Evolutionary conservation across 2,113 vertebrate genomes (phyloP).

Genomic region (Sinocyclocheilus grahami): DNA sequence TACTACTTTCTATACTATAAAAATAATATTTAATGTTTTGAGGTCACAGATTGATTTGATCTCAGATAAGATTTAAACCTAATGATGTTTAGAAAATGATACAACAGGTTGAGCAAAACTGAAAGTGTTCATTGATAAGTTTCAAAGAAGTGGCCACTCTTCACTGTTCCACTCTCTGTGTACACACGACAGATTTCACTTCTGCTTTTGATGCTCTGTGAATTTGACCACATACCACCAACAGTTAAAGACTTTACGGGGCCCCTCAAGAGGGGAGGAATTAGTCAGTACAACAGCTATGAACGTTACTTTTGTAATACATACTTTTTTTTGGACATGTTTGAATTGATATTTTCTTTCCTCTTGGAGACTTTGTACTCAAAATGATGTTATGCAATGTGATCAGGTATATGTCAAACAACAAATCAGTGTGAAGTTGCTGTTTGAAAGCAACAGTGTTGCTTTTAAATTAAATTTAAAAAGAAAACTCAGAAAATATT

Average conservation of each 20-base stretch:
- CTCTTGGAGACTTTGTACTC: background rate
- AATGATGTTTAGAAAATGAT: background rate
- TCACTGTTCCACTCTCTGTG: slow-evolving; percentile 32
- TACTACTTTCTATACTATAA: background rate
- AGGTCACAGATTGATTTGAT: background rate
- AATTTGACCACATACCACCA: slow-evolving; percentile 33
- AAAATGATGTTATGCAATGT: background rate
- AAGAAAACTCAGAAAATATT: too few species aligned
- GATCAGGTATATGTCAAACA: background rate
- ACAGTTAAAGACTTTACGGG: background rate
- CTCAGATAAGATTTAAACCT: background rate
- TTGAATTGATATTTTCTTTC: background rate
- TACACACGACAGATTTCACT: slow-evolving; percentile 44
- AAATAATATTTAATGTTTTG: background rate
- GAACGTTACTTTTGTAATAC: slow-evolving; percentile 16
- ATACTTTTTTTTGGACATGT: background rate
- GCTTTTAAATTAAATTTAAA: background rate
- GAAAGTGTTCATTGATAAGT: slow-evolving; percentile 9
- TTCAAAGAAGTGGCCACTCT: slow-evolving; percentile 24
- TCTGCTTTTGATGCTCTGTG: slow-evolving; percentile 48
- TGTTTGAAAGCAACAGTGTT: background rate
- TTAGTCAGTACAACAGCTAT: background rate
- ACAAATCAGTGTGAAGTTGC: background rate
- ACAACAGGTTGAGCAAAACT: background rate
- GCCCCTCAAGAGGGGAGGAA: background rate